phyloP scores from a whole-genome alignment of 2,888 invertebrate species.

The Xestia rhomboidea region DNA sequence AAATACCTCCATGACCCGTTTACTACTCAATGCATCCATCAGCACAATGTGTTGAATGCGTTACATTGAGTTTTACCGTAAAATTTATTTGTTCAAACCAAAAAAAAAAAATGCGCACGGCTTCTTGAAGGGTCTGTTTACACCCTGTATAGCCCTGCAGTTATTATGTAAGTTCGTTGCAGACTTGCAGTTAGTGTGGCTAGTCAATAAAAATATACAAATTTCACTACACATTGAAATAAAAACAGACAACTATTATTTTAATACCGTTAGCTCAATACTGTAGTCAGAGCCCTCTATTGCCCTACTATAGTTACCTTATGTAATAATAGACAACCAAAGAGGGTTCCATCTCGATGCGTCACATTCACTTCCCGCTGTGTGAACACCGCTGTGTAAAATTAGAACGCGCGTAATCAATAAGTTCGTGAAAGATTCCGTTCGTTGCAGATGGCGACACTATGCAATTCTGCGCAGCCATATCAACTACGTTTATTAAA shows the following conservation, averaged over 20 bases:
- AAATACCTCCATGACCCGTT: too few relatives aligned
- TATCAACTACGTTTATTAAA: constrained; percentile 19
- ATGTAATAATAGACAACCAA: constrained; percentile 73
- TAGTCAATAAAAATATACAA: neutral
- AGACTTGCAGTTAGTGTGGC: neutral
- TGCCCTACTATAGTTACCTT: constrained; percentile 71
- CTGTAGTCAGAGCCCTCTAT: constrained; percentile 81
- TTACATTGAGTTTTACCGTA: too few relatives aligned
- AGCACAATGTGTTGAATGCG: too few relatives aligned
- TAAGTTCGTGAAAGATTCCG: constrained; percentile 68
- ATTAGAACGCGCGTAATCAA: constrained; percentile 83
- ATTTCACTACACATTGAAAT: neutral
- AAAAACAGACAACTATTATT: neutral
- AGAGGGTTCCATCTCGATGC: constrained; percentile 72
- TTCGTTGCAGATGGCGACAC: constrained; percentile 82
- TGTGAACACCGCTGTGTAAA: constrained; percentile 67
- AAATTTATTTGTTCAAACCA: too few relatives aligned
- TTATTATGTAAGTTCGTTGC: neutral
- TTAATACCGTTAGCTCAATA: neutral
- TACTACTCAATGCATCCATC: too few relatives aligned
- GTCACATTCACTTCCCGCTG: constrained; percentile 69
- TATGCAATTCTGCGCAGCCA: constrained; percentile 67
- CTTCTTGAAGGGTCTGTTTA: too few relatives aligned
- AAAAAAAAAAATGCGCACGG: too few relatives aligned
- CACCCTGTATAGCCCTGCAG: too few relatives aligned